Percentiles rank a stretch among this genome's conserved stretches.
Conservation (phyloP, 2,797 vertebrate species). For the Scyliorhinus canicula region DNA sequence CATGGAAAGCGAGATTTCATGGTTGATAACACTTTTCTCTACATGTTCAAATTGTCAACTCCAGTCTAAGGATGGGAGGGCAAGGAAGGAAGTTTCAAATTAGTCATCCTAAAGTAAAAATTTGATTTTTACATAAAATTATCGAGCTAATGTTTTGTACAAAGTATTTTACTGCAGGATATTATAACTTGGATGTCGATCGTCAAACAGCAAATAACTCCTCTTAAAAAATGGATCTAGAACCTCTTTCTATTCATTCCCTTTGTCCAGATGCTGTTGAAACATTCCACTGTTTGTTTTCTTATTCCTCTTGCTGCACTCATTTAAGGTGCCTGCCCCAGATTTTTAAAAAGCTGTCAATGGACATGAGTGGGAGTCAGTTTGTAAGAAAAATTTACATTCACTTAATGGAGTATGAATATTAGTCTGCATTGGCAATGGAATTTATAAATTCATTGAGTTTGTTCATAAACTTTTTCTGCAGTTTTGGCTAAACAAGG, state of each 20-base stretch:
- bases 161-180: slow-evolving; percentile 6
- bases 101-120: background rate
- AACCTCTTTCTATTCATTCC: slow-evolving; percentile 4
- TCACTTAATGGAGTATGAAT: background rate
- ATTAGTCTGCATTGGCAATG: background rate
- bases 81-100: background rate
- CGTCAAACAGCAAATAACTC: slow-evolving; percentile 12
- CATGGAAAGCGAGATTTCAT: background rate
- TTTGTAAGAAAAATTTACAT: background rate
- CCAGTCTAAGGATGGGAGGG: slow-evolving; percentile 1
- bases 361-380: background rate
- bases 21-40: background rate
- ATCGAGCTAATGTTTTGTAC: background rate
- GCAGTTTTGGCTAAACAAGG: background rate
- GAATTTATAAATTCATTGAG: background rate
- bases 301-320: background rate
- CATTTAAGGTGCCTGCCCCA: background rate
- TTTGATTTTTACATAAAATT: slow-evolving; percentile 21
- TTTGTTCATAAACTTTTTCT: background rate
- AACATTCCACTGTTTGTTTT: background rate
- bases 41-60: background rate
- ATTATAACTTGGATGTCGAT: slow-evolving; percentile 12
- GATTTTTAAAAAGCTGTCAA: background rate
- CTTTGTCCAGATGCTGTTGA: background rate
- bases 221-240: slow-evolving; percentile 1